A percentile compares a stretch with the other conserved stretches of the same genome.
These are phyloP conservation scores for Polydesmus complanatus DNA, from an alignment of 2,888 invertebrate species.

Conservation along the genomic window DNA sequence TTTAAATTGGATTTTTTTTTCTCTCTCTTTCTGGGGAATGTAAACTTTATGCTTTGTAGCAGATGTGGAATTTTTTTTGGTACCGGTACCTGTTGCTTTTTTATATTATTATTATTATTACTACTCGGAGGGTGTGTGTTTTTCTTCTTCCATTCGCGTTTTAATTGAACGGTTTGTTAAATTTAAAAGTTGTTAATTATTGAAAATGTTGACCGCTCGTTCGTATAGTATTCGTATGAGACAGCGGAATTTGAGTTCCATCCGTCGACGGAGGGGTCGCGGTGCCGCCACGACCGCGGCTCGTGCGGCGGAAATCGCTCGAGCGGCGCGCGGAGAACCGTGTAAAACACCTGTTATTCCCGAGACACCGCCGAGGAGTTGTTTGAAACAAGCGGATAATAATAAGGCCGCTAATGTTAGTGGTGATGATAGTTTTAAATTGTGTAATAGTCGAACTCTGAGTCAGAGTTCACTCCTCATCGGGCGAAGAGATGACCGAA, in stretches of 20 bases:
- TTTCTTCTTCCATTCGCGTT: not conserved
- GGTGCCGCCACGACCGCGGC: not conserved
- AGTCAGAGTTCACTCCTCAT: not conserved
- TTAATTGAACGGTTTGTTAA: too few species aligned
- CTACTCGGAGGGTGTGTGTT: not conserved
- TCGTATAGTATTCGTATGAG: slow-evolving; percentile 23
- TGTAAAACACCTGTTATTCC: not conserved
- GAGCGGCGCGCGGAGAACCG: not conserved
- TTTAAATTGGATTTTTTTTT: too few species aligned
- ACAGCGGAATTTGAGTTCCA: slow-evolving; percentile 15
- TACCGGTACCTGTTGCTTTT: not conserved
- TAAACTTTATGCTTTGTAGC: too few species aligned
- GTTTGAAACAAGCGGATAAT: not conserved
- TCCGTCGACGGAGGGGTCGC: not conserved
- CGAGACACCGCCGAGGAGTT: not conserved
- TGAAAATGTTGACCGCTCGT: slow-evolving; percentile 21
- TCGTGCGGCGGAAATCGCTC: not conserved
- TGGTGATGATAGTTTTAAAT: not conserved
- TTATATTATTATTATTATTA: not conserved
- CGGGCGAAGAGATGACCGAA: not conserved
- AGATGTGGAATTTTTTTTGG: too few species aligned
- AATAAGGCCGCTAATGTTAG: not conserved
- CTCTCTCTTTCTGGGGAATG: too few species aligned
- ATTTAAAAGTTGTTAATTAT: not conserved
- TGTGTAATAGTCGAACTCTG: not conserved